Base-by-base conservation (phyloP, 1,140 invertebrate genomes). In the Acarapis woodi region DNA sequence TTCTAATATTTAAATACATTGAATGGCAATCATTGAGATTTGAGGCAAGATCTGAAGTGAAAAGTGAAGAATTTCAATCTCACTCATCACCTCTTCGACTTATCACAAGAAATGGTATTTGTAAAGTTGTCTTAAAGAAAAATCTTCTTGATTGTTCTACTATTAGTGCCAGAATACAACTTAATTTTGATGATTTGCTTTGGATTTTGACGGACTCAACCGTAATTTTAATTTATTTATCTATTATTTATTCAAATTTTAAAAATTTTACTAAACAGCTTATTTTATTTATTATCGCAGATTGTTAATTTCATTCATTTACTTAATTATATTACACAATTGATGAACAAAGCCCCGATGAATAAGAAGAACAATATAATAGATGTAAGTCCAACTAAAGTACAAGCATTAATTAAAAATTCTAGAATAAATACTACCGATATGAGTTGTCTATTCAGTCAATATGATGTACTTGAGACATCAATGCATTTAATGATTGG, bases 121-220 rank as follows among this genome's bases (percentile, higher is more conserved):
- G 88, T 57, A 65, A 85, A 35, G 85, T 99, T 42, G 82, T 79
- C 9, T 80, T 97, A 43, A 94, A 96, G 52, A 97, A 99, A 57
- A 68, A 73, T 51, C 54, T 85, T 21, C 43, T 51, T 85, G 90
- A 96, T 58, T 93, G 80, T 55, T 73, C 76, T 46, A 68, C 96
- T 23, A 62, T 96, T 44, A 77, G 80, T 5, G 90, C 83, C 30
- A 67, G 82, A 32, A 58, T 99, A 31, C 73, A 83, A 35, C 62
- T 96, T 16, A 74, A 93, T 44, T 64, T 96, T 32, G 85, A 96
- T 58, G 87, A 96, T 54, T 60, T 96, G 22, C 60, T 94, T n/a
- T 99, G 90, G 88, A 83, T 90, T 20, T 56, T 94, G 31, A 97
- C 88, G 2, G 82, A 94, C 56, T 80, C 83, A 0, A 90, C 97